Percentiles rank a stretch among this genome's conserved stretches.
phyloP scores from a whole-genome alignment of 1,140 invertebrate genomes.

The Aphaenogaster floridana region DNA sequence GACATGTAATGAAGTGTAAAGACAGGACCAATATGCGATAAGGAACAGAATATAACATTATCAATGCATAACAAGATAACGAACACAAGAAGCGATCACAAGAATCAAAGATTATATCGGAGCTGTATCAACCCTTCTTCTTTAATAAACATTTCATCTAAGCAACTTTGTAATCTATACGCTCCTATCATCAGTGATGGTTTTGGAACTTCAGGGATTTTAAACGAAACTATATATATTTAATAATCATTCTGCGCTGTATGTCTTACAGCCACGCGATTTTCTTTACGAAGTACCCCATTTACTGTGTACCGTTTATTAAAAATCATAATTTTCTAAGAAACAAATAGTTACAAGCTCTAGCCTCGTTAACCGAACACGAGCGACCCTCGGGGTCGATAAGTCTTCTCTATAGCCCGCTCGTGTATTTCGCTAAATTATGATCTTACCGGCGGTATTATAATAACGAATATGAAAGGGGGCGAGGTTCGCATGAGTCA shows the following conservation, averaged over 20 bases:
- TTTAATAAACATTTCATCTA: not conserved
- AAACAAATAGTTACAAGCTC: constrained; percentile 10
- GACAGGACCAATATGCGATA: not conserved
- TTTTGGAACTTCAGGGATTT: not conserved
- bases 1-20: constrained; percentile 35
- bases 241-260: not conserved
- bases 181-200: not conserved
- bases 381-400: not conserved
- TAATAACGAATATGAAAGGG: constrained; percentile 51
- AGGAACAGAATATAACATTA: not conserved
- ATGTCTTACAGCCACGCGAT: not conserved
- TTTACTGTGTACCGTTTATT: not conserved
- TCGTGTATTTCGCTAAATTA: constrained; percentile 44
- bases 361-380: constrained; percentile 23
- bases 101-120: not conserved
- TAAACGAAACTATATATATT: not conserved
- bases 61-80: not conserved
- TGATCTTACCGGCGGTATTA: constrained; percentile 38
- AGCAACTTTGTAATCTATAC: not conserved
- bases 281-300: not conserved
- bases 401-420: not conserved
- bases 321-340: constrained; percentile 10
- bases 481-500: constrained; percentile 48
- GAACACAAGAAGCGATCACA: not conserved
- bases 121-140: not conserved